Evolutionary conservation across 2,888 invertebrate genomes (phyloP), one percentile per base, ranked within the genome.

Genomic region (Himalopsyche kuldschensis): DNA sequence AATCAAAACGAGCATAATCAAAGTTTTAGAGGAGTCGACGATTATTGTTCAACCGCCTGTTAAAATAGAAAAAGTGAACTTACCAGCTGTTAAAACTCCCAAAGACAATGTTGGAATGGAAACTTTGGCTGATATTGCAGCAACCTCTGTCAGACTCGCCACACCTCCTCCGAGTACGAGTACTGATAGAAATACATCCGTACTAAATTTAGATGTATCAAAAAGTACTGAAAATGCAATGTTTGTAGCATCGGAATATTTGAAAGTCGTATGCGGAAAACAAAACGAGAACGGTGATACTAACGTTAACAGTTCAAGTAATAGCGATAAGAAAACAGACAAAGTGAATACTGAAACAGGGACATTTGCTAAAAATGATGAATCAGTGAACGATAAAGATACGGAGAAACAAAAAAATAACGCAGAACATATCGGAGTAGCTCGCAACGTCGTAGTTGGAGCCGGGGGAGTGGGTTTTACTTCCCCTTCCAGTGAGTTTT

Each of bases 201-300:
- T 48, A 75, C 10, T 41, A 17, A 84, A 47, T 76, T 47, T 78
- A 69, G 84, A 83, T 75, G 63, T 77, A 77, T 78, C 83, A 27
- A 83, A 55, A 24, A 83, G 80, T 84, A 86, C 86, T 77, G 91
- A 91, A 88, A 91, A 91, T 87, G 94, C 94, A 5, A 94, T 94
- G 89, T 93, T 93, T 88, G 94, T 94, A 0, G 94, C 94, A 5
- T 93, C 93, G 0, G 94, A 93, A 88, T 94, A 93, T 89, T 90
- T 94, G 85, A 94, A 94, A 89, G 91, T 94, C 87, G 93, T 94
- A 6, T 90, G 91, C 87, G 90, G 91, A 86, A 91, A 92, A 87
- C 89, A 90, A 30, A 90, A 89, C 4, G 91, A 91, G 79, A 88
- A 41, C 55, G 11, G 35, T 48, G 81, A 84, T 32, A 47, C 75